Percentiles rank a stretch among this genome's conserved stretches.
Evolutionary conservation across 2,888 invertebrate genomes (phyloP).

Genomic region (Sphinx pinastri): DNA sequence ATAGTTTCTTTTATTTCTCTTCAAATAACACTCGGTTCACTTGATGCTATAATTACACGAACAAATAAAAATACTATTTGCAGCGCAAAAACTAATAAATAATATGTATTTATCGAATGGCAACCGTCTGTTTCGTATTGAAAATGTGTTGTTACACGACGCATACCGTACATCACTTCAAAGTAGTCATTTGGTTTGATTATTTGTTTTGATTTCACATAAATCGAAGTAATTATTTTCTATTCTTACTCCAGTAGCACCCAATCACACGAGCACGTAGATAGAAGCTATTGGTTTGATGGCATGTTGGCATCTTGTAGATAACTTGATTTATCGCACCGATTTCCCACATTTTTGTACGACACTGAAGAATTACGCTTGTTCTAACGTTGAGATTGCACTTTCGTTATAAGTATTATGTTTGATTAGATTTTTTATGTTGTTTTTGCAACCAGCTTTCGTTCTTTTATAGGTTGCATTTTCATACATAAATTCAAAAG

Average conservation of each 20-base stretch:
- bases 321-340: constrained; percentile 26
- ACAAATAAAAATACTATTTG: constrained; percentile 24
- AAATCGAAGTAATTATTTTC: constrained; percentile 16
- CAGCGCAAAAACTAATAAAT: constrained; percentile 31
- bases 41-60: neutral
- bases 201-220: constrained; percentile 20
- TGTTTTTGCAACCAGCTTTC: constrained; percentile 82
- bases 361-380: constrained; percentile 46
- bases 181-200: constrained; percentile 27
- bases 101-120: constrained; percentile 31
- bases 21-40: neutral
- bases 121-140: constrained; percentile 32
- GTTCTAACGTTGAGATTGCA: constrained; percentile 50
- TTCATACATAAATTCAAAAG: constrained; percentile 81
- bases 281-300: constrained; percentile 22
- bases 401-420: constrained; percentile 41
- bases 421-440: constrained; percentile 55
- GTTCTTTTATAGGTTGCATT: constrained; percentile 86
- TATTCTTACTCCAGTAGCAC: constrained; percentile 8
- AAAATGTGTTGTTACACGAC: constrained; percentile 40
- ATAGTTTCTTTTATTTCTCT: neutral
- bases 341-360: constrained; percentile 21
- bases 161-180: constrained; percentile 29
- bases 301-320: constrained; percentile 32
- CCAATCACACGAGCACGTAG: constrained; percentile 22